phyloP scores from a whole-genome alignment of 2,797 vertebrate genomes.

The Falco naumanni region DNA sequence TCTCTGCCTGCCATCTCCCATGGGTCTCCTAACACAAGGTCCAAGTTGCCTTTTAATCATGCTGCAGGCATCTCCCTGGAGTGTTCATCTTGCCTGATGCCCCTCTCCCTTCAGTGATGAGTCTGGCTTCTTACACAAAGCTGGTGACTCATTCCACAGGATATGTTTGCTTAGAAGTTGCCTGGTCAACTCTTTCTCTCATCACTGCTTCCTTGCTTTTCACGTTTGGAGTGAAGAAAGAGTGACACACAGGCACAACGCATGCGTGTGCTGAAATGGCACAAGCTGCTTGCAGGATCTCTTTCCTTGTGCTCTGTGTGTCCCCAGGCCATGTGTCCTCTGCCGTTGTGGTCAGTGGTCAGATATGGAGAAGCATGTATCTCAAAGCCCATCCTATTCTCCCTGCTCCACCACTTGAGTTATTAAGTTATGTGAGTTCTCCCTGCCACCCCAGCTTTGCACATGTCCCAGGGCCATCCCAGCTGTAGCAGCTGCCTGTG shows the following conservation, averaged over 20 bases:
- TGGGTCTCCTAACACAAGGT: background rate
- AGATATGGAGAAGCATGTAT: background rate
- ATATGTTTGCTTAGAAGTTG: background rate
- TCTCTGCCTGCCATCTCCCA: background rate
- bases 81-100: background rate
- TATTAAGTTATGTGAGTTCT: background rate
- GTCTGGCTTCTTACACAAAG: background rate
- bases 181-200: background rate
- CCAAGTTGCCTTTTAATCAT: background rate
- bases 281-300: background rate
- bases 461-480: fast-evolving
- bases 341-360: background rate
- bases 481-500: background rate
- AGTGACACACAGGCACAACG: background rate
- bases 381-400: background rate
- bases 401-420: background rate
- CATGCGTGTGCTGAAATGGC: background rate
- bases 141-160: background rate
- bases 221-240: background rate
- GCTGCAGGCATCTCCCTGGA: background rate
- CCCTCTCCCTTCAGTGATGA: background rate
- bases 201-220: background rate
- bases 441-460: background rate
- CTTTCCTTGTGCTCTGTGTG: background rate
- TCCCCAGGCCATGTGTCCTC: fast-evolving